Evolutionary conservation across 2,888 invertebrate species (phyloP).

Genomic region (Morinoia aosen): DNA sequence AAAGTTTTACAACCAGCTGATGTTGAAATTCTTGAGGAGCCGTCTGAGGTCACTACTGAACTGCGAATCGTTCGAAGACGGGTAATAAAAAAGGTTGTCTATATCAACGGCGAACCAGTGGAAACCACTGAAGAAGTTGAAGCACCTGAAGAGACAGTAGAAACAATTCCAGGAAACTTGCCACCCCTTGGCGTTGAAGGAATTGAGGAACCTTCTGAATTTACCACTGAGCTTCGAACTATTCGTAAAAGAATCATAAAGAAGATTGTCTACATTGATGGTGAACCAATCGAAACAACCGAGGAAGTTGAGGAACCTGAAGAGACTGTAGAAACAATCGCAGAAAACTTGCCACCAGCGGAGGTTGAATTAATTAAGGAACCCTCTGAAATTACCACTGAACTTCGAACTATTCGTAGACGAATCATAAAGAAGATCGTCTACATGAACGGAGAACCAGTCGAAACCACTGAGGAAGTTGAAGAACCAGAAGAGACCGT

Average conservation of each 20-base stretch:
- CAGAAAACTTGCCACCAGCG: neutral
- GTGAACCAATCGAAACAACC: conserved; percentile 1
- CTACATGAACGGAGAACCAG: conserved; percentile 52
- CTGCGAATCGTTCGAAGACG: neutral
- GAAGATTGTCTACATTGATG: conserved; percentile 41
- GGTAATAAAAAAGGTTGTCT: conserved; percentile 47
- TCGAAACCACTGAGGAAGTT: conserved; percentile 53
- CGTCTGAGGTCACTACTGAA: conserved; percentile 50
- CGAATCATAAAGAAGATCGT: conserved; percentile 58
- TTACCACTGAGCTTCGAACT: conserved; percentile 39
- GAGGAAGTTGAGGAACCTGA: conserved; percentile 33
- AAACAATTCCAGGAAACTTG: neutral
- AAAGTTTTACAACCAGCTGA: neutral
- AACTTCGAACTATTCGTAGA: conserved; percentile 50
- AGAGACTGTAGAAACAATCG: neutral
- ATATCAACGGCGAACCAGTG: neutral
- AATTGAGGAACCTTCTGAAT: conserved; percentile 23
- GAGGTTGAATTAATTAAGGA: conserved; percentile 12
- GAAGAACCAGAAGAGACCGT: conserved; percentile 54
- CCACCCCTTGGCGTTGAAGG: neutral
- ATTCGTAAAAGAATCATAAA: conserved; percentile 50
- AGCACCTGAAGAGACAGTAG: conserved; percentile 25
- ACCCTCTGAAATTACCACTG: conserved; percentile 51
- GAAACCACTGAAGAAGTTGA: conserved; percentile 26
- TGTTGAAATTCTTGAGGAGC: neutral